Percentiles rank a stretch among this genome's conserved stretches.
phyloP scores from a whole-genome alignment of 2,888 invertebrate genomes.

The Lithodes maja region DNA sequence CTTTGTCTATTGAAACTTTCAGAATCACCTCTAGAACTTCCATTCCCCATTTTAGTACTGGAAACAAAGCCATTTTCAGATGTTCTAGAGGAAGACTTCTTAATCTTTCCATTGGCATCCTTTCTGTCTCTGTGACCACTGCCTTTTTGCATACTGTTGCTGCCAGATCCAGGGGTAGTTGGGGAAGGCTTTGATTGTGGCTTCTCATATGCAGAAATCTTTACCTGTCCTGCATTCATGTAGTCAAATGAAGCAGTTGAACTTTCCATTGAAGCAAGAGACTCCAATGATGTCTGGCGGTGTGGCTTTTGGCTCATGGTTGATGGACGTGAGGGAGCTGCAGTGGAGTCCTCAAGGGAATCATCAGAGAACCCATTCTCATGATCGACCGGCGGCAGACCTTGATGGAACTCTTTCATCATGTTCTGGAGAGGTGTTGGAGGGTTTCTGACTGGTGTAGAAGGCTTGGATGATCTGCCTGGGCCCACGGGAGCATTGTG shows the following conservation, averaged over 20 bases:
- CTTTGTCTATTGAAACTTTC: slow-evolving; percentile 43
- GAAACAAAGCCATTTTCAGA: slow-evolving; percentile 31
- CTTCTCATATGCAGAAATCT: slow-evolving; percentile 91
- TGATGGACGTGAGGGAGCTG: slow-evolving; percentile 46
- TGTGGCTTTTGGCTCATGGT: slow-evolving; percentile 43
- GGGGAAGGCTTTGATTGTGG: slow-evolving; percentile 34
- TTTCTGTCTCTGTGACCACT: slow-evolving; percentile 31
- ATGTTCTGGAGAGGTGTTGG: slow-evolving; percentile 67
- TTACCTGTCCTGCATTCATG: slow-evolving; percentile 81
- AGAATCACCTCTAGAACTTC: slow-evolving; percentile 12
- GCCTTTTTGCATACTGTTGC: slow-evolving; percentile 1
- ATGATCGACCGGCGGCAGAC: slow-evolving; percentile 61
- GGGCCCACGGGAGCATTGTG: slow-evolving; percentile 32
- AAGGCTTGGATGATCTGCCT: slow-evolving; percentile 24
- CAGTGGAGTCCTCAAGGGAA: slow-evolving; percentile 77
- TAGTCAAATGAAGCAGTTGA: slow-evolving; percentile 69
- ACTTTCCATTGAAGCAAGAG: slow-evolving; percentile 75
- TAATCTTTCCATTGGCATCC: slow-evolving; percentile 47
- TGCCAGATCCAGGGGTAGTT: slow-evolving; percentile 3
- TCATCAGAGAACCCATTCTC: slow-evolving; percentile 81
- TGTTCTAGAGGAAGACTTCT: slow-evolving; percentile 25
- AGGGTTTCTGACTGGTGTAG: slow-evolving; percentile 32
- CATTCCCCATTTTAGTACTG: slow-evolving; percentile 23
- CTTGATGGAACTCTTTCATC: slow-evolving; percentile 69
- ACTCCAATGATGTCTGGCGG: slow-evolving; percentile 57